Evolutionary conservation across 1,140 invertebrate genomes (phyloP), one percentile per base, ranked within the genome.

Genomic region (Diachasma alloeum): DNA sequence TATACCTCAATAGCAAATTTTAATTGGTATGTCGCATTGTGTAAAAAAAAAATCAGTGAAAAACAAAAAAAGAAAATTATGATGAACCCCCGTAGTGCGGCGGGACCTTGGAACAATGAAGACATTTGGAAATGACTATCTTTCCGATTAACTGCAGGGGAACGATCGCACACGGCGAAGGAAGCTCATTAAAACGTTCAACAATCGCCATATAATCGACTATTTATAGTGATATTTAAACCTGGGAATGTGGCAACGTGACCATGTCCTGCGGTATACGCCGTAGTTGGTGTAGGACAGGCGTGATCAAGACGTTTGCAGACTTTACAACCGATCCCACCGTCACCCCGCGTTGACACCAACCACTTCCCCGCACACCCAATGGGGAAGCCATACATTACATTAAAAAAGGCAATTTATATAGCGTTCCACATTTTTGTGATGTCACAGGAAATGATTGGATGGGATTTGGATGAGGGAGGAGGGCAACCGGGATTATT

Each of bases 201-300:
- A 85, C 81, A 78, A 67, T 72, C 69, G 53, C 81, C 84, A 81
- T 85, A 85, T 84, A 86, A 85, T 84, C 82, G 84, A 85, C 86
- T 86, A 86, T 86, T 86, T 86, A 86, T 84, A 81, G 82, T 78
- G 84, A 81, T 82, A 83, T 82, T 83, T 81, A 81, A 84, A 82
- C 78, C 77, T 82, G 77, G 76, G 78, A 81, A 76, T 59, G 80
- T 76, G 75, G 69, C 78, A 63, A 63, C n/a, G 66, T 68, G 75
- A 78, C 63, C 72, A 42, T 71, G 36, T 26, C 17, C 39, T 67
- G 17, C 39, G 26, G 42, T 74, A 56, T 48, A 69, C 42, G 72
- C 42, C 44, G 39, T 42, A n/a, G 48, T 53, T 53, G 48, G 48
- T 53, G 48, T 19, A 53, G 59, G 69, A 24, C 44, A 46, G 46